Percentiles rank a stretch among this genome's conserved stretches.
Evolutionary conservation across 2,888 invertebrate genomes (phyloP).

Genomic region (Ochropacha duplaris): DNA sequence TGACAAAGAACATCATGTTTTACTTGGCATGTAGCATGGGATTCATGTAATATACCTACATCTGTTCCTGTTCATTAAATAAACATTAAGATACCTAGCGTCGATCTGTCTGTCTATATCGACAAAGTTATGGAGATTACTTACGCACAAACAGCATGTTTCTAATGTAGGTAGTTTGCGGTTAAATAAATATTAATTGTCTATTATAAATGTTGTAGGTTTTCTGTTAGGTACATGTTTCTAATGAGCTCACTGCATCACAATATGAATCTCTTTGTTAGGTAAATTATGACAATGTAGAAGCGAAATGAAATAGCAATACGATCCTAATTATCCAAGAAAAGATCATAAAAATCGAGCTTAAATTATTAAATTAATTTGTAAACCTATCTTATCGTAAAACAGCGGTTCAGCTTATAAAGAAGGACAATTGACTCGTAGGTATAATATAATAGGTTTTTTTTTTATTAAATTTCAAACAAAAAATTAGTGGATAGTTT

Average conservation of each 20-base stretch:
- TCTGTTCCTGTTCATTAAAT: background rate
- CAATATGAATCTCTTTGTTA: background rate
- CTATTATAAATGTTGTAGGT: background rate
- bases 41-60: too few relatives aligned
- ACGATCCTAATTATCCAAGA: too few relatives aligned
- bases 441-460: too few relatives aligned
- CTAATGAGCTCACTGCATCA: background rate
- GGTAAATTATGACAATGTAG: background rate
- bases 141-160: background rate
- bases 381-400: too few relatives aligned
- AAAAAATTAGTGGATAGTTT: constrained; percentile 25
- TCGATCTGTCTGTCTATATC: background rate
- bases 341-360: too few relatives aligned
- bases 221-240: background rate
- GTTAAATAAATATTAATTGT: background rate
- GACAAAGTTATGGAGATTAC: background rate
- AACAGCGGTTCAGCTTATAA: too few relatives aligned
- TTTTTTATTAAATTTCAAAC: background rate
- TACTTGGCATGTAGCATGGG: background rate
- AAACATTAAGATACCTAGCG: background rate
- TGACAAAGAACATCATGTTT: background rate
- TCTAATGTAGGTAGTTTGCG: background rate
- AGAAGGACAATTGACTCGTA: too few relatives aligned
- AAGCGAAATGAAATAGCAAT: background rate
- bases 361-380: too few relatives aligned